Conservation (phyloP, 2,113 vertebrate genomes). For the Stegostoma tigrinum region DNA sequence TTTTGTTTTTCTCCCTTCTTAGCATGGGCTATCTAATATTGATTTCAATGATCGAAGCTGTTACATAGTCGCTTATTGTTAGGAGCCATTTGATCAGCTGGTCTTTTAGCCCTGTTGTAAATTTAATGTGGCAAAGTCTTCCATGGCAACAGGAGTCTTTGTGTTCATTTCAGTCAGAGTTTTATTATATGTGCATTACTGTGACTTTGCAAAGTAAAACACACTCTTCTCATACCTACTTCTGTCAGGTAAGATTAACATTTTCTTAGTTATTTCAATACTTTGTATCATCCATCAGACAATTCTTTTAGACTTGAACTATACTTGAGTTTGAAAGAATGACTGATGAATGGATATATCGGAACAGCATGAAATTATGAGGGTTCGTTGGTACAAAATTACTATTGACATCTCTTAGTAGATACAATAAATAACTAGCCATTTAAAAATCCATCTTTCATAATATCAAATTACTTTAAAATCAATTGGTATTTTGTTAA, state of each 20-base stretch:
- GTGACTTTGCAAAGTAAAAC: conserved; percentile 35
- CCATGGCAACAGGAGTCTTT: conserved; percentile 46
- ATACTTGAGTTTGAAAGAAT: not conserved
- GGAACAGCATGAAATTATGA: not conserved
- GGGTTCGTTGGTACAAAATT: not conserved
- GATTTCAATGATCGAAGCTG: conserved; percentile 35
- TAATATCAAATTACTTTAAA: not conserved
- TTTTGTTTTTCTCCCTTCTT: not conserved
- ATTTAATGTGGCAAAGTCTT: conserved; percentile 51
- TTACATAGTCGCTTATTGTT: conserved; percentile 39
- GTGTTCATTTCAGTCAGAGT: conserved; percentile 53
- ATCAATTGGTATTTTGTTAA: not conserved
- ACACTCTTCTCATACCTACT: not conserved
- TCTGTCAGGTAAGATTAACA: conserved; percentile 31
- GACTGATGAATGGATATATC: not conserved
- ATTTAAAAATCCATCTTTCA: too few relatives aligned
- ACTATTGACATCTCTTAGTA: too few relatives aligned
- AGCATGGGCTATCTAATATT: not conserved
- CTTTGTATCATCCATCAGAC: not conserved
- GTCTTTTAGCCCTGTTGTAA: conserved; percentile 40
- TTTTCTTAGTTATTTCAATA: not conserved
- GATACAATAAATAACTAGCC: too few relatives aligned
- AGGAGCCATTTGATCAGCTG: conserved; percentile 34
- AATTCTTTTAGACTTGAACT: not conserved
- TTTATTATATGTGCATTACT: conserved; percentile 35